A percentile compares a stretch with the other conserved stretches of the same genome.
Evolutionary conservation across 2,888 invertebrate genomes (phyloP).

Genomic region (Aleiodes testaceus): DNA sequence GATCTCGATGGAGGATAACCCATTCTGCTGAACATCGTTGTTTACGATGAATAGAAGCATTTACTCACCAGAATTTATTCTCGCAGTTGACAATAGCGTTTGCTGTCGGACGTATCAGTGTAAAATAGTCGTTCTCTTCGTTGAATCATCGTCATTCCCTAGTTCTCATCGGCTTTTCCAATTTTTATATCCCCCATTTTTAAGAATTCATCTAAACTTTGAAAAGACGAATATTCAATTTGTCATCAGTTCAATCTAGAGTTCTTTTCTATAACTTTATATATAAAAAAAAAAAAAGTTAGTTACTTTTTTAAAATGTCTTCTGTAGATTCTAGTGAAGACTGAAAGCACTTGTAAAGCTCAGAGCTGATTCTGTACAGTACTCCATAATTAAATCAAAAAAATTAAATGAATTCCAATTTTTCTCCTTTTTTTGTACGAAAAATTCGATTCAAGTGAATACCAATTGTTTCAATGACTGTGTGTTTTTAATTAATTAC

Average conservation of each 20-base stretch:
- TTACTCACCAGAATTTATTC: background rate
- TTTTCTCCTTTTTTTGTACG: too few species aligned
- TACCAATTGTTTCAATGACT: slow-evolving; percentile 1
- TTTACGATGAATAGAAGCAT: background rate
- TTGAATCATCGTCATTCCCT: too few species aligned
- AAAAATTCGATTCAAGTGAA: background rate
- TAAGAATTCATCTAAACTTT: background rate
- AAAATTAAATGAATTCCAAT: too few species aligned
- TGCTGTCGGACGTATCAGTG: too few species aligned
- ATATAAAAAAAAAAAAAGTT: background rate
- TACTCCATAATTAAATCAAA: too few species aligned
- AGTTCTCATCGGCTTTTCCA: too few species aligned
- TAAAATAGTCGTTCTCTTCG: too few species aligned
- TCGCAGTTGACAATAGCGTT: background rate
- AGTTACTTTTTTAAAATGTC: background rate
- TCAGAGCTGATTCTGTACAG: too few species aligned
- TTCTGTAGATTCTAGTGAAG: background rate
- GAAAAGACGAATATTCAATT: background rate
- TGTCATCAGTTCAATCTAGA: background rate
- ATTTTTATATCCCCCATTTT: background rate
- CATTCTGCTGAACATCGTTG: background rate
- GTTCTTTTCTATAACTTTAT: slow-evolving; percentile 3
- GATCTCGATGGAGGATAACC: slow-evolving; percentile 7
- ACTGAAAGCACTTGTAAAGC: background rate
- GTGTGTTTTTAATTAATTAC: slow-evolving; percentile 18